Evolutionary conservation across 2,797 vertebrate genomes (phyloP).

Genomic region (Acanthurus tractus): DNA sequence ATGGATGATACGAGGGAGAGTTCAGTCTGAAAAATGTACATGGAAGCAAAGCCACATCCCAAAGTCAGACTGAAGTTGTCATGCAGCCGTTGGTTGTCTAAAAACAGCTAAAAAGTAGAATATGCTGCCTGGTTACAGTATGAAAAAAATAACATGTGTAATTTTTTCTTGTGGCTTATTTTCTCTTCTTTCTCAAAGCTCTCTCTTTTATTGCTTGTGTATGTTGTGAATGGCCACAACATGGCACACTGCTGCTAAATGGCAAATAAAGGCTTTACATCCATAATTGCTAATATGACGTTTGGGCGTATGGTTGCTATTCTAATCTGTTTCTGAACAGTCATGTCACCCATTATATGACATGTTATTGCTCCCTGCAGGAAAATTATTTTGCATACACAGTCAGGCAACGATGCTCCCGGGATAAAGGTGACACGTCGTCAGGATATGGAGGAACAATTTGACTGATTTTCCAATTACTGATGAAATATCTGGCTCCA

Average conservation of each 20-base stretch:
- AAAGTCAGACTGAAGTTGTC: constrained; percentile 1
- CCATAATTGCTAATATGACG: background rate
- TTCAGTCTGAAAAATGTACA: background rate
- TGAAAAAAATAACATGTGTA: background rate
- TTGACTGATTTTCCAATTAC: constrained; percentile 3
- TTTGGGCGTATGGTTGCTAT: background rate
- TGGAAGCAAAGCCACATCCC: background rate
- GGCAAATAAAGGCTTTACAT: background rate
- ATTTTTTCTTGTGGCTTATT: background rate
- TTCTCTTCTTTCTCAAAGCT: background rate
- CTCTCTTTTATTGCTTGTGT: background rate
- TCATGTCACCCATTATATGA: background rate
- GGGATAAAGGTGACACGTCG: background rate
- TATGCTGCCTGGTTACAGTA: background rate
- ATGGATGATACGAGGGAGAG: background rate
- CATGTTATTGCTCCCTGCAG: background rate
- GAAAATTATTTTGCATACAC: constrained; percentile 5
- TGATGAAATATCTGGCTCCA: background rate
- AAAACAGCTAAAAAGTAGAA: background rate
- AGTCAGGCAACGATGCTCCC: background rate
- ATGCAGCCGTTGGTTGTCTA: background rate
- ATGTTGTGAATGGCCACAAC: background rate
- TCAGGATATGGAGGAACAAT: background rate
- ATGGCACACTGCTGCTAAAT: background rate
- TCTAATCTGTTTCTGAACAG: background rate